Evolutionary conservation across 1,140 invertebrate species (phyloP).

Genomic region (Gryon sp.): DNA sequence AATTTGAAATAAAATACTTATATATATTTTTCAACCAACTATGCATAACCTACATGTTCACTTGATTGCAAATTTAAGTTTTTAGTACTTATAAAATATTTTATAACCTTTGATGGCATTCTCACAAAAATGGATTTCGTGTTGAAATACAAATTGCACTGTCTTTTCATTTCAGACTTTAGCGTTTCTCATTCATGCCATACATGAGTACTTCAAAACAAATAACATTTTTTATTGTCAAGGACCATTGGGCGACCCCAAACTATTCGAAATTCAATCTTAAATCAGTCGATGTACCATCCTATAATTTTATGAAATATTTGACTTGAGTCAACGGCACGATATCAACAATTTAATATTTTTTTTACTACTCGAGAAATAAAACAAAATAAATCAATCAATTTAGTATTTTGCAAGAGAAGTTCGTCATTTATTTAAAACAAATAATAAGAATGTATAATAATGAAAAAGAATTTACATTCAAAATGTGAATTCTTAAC

Average conservation of each 20-base stretch:
- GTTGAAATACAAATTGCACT: slow-evolving; percentile 54
- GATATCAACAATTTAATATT: too few species aligned
- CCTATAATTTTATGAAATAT: slow-evolving; percentile 34
- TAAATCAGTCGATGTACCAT: slow-evolving; percentile 19
- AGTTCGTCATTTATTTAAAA: too few species aligned
- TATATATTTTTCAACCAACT: too few species aligned
- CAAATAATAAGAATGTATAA: too few species aligned
- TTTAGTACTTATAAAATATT: slow-evolving; percentile 52
- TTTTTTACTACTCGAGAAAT: too few species aligned
- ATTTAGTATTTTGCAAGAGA: too few species aligned
- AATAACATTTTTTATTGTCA: slow-evolving; percentile 50
- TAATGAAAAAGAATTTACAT: too few species aligned
- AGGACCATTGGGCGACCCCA: not conserved
- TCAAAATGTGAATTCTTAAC: not conserved
- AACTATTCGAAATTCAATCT: slow-evolving; percentile 24
- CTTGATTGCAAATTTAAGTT: slow-evolving; percentile 7
- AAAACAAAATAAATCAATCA: too few species aligned
- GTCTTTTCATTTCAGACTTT: slow-evolving; percentile 57
- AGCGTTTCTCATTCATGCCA: slow-evolving; percentile 15
- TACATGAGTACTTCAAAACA: slow-evolving; percentile 43
- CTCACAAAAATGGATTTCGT: slow-evolving; percentile 33
- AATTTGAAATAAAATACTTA: too few species aligned
- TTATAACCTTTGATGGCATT: slow-evolving; percentile 32
- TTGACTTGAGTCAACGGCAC: not conserved
- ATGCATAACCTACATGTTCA: too few species aligned